phyloP scores from a whole-genome alignment of 2,797 vertebrate species.

The Trematomus bernacchii region DNA sequence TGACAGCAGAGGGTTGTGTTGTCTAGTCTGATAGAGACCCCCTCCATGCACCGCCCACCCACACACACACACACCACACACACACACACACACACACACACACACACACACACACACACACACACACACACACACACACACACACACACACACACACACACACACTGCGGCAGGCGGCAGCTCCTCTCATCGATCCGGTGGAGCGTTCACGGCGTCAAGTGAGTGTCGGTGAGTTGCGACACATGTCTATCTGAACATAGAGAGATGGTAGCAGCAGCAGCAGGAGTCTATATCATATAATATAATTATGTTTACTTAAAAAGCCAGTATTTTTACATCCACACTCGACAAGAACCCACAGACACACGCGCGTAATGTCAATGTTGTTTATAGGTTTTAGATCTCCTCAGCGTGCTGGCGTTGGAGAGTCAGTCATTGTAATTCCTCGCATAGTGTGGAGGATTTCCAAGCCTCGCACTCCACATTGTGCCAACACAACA shows the following conservation, averaged over 20 bases:
- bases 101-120: neutral
- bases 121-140: neutral
- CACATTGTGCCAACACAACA: no score
- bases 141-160: neutral
- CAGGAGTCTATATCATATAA: neutral
- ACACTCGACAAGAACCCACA: neutral
- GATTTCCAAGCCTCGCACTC: neutral
- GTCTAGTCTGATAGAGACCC: slow-evolving; percentile 25
- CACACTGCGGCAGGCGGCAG: neutral
- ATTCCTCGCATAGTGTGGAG: neutral
- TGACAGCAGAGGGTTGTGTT: slow-evolving; percentile 18
- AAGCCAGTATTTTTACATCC: neutral
- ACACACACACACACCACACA: slow-evolving; percentile 33
- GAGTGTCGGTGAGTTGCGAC: slow-evolving; percentile 18
- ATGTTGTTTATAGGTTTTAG: neutral
- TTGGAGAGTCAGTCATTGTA: neutral
- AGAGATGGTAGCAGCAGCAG: slow-evolving; percentile 21
- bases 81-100: slow-evolving; percentile 14
- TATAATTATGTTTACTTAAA: neutral
- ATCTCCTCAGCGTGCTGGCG: neutral
- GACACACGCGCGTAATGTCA: neutral
- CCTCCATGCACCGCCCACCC: neutral
- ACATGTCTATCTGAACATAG: slow-evolving; percentile 40
- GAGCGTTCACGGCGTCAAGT: slow-evolving; percentile 5
- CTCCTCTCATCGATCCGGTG: neutral